Conservation (phyloP, 2,797 vertebrate species). For the Xyrichtys novacula region DNA sequence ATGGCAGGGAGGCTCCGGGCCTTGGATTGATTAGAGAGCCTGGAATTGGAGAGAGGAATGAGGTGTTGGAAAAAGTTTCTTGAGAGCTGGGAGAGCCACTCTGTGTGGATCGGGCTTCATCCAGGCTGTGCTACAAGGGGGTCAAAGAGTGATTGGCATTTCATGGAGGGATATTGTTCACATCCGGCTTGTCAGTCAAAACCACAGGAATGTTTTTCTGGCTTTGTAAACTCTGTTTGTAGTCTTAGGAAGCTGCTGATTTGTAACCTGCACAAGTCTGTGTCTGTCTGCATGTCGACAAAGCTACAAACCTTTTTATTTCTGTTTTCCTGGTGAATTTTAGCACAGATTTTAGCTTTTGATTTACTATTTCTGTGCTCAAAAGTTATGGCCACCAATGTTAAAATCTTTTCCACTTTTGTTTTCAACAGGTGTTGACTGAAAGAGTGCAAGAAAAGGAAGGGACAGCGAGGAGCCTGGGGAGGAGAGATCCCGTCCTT, state of each 20-base stretch:
- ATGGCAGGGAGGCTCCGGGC: constrained; percentile 65
- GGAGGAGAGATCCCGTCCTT: constrained; percentile 76
- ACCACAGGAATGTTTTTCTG: constrained; percentile 62
- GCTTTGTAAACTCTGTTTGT: constrained; percentile 57
- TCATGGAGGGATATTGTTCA: constrained; percentile 57
- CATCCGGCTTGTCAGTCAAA: constrained; percentile 62
- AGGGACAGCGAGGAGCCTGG: constrained; percentile 68
- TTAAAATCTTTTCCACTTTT: constrained; percentile 38
- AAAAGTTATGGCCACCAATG: constrained; percentile 7
- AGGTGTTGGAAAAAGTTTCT: too few species aligned
- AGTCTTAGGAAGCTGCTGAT: constrained; percentile 35
- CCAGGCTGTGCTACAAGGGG: constrained; percentile 10
- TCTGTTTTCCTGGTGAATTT: background rate
- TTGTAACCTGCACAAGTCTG: constrained; percentile 61
- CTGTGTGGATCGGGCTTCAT: constrained; percentile 26
- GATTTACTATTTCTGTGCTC: constrained; percentile 9
- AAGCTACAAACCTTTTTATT: constrained; percentile 27
- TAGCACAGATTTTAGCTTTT: background rate
- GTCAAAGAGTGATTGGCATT: constrained; percentile 46
- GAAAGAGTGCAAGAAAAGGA: constrained; percentile 51
- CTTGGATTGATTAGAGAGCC: constrained; percentile 72
- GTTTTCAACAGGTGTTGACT: constrained; percentile 66
- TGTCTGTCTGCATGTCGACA: constrained; percentile 57
- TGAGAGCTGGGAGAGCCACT: background rate
- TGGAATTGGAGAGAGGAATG: constrained; percentile 56